phyloP scores from a whole-genome alignment of 2,797 vertebrate genomes.

The Sebastes vulpes region DNA sequence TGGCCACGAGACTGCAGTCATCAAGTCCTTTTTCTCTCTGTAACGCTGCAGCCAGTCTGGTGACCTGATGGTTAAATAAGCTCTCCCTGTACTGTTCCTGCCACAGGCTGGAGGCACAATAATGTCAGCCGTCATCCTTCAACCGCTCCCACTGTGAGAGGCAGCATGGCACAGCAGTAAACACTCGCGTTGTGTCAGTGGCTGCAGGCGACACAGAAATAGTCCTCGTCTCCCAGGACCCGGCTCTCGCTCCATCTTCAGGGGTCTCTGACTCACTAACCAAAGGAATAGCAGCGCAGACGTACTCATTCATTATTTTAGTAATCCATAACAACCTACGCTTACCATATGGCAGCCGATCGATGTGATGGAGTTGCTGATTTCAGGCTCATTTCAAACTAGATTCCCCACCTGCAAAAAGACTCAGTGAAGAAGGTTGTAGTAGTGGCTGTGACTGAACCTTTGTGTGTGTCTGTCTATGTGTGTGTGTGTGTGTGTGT shows the following conservation, averaged over 20 bases:
- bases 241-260: slow-evolving; percentile 68
- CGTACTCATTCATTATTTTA: slow-evolving; percentile 68
- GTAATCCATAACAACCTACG: slow-evolving; percentile 70
- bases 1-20: slow-evolving; percentile 33
- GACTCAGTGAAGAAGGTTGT: slow-evolving; percentile 14
- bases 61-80: slow-evolving; percentile 82
- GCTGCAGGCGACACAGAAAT: slow-evolving; percentile 84
- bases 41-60: slow-evolving; percentile 63
- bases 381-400: slow-evolving; percentile 39
- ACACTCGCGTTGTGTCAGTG: slow-evolving; percentile 82
- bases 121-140: slow-evolving; percentile 83
- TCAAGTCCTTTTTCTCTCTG: slow-evolving; percentile 33
- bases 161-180: slow-evolving; percentile 81
- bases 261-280: slow-evolving; percentile 75
- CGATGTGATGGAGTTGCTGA: slow-evolving; percentile 50
- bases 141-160: slow-evolving; percentile 79
- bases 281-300: slow-evolving; percentile 58
- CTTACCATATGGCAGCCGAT: slow-evolving; percentile 70
- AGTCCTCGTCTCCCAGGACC: slow-evolving; percentile 76
- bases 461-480: neutral
- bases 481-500: slow-evolving; percentile 9
- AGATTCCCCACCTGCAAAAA: slow-evolving; percentile 17
- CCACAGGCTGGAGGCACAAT: slow-evolving; percentile 78
- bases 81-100: slow-evolving; percentile 70
- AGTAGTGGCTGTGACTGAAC: slow-evolving; percentile 16